phyloP scores from a whole-genome alignment of 2,888 invertebrate genomes.

The Unio pictorum region DNA sequence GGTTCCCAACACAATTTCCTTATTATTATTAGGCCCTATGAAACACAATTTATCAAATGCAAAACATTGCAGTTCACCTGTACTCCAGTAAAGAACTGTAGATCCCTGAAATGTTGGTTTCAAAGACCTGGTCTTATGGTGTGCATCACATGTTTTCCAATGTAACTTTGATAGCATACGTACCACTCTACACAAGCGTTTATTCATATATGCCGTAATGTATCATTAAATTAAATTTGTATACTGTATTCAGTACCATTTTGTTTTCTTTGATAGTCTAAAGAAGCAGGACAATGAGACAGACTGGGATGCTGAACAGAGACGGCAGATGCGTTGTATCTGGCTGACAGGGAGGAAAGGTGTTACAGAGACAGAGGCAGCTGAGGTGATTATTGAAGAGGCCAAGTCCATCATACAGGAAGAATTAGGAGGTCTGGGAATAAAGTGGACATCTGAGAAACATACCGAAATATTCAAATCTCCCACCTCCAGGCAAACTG shows the following conservation, averaged over 20 bases:
- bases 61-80: no score
- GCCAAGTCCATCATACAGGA: constrained; percentile 80
- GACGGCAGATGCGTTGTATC: constrained; percentile 61
- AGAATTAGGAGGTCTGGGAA: constrained; percentile 64
- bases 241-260: neutral
- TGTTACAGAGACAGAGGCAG: constrained; percentile 86
- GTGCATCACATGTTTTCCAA: neutral
- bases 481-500: no score
- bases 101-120: no score
- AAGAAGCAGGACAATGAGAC: constrained; percentile 76
- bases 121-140: no score
- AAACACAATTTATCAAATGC: no score
- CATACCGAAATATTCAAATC: no score
- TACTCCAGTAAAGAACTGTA: no score
- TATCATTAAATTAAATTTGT: neutral
- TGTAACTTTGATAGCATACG: neutral
- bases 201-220: neutral
- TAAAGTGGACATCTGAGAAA: constrained; percentile 50
- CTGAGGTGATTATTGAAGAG: constrained; percentile 83
- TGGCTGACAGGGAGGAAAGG: constrained; percentile 75
- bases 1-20: no score
- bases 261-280: constrained; percentile 72
- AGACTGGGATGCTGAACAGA: constrained; percentile 81
- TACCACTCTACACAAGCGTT: neutral
- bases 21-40: no score